Evolutionary conservation across 2,113 vertebrate genomes (phyloP).

Genomic region (Pseudorectes ferrugineus): DNA sequence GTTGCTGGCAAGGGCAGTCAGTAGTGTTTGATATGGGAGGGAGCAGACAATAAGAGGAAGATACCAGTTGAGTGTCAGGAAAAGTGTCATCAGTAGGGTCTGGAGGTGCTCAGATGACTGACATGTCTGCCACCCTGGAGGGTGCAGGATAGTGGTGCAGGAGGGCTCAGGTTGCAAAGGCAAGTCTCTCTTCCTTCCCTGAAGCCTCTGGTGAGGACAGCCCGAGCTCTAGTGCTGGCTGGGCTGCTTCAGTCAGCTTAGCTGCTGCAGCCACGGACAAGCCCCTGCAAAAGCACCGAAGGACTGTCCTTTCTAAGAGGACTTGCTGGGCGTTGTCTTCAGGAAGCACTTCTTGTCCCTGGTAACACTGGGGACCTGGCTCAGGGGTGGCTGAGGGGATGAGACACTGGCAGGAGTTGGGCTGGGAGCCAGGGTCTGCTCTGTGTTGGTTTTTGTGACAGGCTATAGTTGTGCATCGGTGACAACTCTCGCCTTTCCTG

Average conservation of each 20-base stretch:
- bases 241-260: not conserved
- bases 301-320: not conserved
- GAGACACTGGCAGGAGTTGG: not conserved
- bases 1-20: not conserved
- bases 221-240: not conserved
- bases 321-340: not conserved
- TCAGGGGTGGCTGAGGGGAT: not conserved
- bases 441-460: not conserved
- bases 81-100: not conserved
- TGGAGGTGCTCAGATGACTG: not conserved
- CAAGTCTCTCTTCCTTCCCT: not conserved
- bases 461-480: not conserved
- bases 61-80: not conserved
- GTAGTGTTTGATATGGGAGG: not conserved
- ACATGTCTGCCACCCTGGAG: rapidly evolving
- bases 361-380: not conserved
- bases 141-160: not conserved
- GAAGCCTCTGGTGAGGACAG: not conserved
- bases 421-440: not conserved
- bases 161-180: not conserved
- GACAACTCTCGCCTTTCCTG: rapidly evolving
- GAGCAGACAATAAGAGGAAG: not conserved
- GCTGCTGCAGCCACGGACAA: not conserved
- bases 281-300: not conserved
- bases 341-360: not conserved